Evolutionary conservation across 2,888 invertebrate genomes (phyloP), one percentile per base, ranked within the genome.

Genomic region (Clostera curtula): DNA sequence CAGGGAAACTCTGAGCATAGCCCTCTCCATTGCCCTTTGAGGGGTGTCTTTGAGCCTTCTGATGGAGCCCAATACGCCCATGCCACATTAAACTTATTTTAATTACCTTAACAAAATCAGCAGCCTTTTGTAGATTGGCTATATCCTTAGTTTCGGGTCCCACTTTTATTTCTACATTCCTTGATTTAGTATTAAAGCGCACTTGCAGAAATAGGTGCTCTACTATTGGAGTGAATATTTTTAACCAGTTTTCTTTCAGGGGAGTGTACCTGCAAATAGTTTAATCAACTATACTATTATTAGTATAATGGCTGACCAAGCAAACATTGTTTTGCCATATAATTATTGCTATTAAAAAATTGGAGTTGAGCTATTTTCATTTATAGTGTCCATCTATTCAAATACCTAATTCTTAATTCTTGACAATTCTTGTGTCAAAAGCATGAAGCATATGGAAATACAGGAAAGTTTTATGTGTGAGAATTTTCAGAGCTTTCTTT

Each of bases 141-240:
- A 96, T 90, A 57, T 98, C 97, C 44, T 89, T 87, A 0, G 94
- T 93, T 55, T 92, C 90, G 20, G 87, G 85, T 0, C 88, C 87
- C 14, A 87, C 84, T 53, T 93, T 88, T 25, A 97, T 90, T 82
- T 97, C 97, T 1, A 98, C 95, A 72, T 95, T 93, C 40, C 95
- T 86, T 0, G 93, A 89, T 75, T 93, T 96, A 28, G 96, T 86
- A 71, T 99, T 98, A 64, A 97, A 98, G 33, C 98, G 87, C 27
- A 97, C 91, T 85, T 98, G 97, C 10, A 99, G 77, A 39, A 96
- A 88, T 35, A 99, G 85, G 62, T 99, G 95, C 62, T 99, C 97
- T 0, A 98, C 98, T 15, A 99, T 87, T 0, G 99, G 98, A 24
- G 94, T 93, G 62, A 97, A 97, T 45, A 99, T 96, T 74, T 98